Base-by-base conservation (phyloP, 2,113 vertebrate genomes). In the Anolis carolinensis region DNA sequence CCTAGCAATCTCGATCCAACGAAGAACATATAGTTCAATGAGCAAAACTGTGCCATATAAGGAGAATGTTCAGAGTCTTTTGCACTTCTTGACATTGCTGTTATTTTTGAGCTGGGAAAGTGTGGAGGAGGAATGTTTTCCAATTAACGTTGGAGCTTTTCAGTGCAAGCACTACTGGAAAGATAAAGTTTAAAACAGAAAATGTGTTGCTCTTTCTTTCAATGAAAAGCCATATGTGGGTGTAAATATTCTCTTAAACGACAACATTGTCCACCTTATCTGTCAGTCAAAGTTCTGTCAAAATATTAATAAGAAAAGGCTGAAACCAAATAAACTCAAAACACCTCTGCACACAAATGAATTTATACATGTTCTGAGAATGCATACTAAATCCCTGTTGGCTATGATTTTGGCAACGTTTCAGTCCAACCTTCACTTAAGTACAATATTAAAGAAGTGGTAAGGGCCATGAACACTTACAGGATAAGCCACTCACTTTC, bases 1-100 rank as follows among this genome's bases (percentile, higher is more conserved):
- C n/a, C 30, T n/a, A 76, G 52, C 55, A 74, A 65, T 59, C 2
- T 5, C 81, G 39, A 73, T 83, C 4, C 9, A 86, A 86, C 91
- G 36, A 87, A 44, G 3, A 83, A 9, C 1, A 32, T 8, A 7
- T 20, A 4, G 20, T 27, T 80, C 10, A 7, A 2, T 77, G n/a
- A 71, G 68, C 25, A 70, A 75, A 63, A 70, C 70, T 27, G 65
- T 85, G 13, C 27, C 0, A 0, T 62, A 72, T 23, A 5, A 72
- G 82, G 21, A 63, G 50, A 81, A 11, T 10, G 2, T 18, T 5
- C 1, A 20, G 59, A 74, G 6, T 5, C 1, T 77, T 13, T 90
- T 85, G 30, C 65, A 0, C n/a, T 75, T 68, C 55, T 34, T 23
- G 14, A 2, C 68, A 74, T 20, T 55, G n/a, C 59, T 81, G 4